phyloP scores from a whole-genome alignment of 2,797 vertebrate species.

The Urophycis tenuis region DNA sequence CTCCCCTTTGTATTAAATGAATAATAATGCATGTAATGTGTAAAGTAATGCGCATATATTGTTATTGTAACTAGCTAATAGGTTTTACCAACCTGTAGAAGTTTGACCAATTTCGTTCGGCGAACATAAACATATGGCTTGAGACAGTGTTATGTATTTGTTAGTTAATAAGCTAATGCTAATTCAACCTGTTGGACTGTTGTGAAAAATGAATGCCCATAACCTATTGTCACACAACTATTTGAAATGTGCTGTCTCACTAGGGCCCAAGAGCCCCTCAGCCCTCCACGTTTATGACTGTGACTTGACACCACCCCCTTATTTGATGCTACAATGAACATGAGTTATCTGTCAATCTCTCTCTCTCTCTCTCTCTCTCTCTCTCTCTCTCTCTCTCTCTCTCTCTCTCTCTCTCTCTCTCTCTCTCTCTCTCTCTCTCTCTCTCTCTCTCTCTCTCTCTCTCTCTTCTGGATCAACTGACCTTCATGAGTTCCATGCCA shows the following conservation, averaged over 20 bases:
- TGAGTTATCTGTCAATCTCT: slow-evolving; percentile 45
- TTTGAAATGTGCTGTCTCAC: slow-evolving; percentile 2
- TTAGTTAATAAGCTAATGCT: background rate
- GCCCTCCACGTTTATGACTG: background rate
- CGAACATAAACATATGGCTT: background rate
- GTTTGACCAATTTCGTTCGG: background rate
- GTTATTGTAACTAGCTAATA: background rate
- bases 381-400: background rate
- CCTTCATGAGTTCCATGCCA: slow-evolving; percentile 43
- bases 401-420: background rate
- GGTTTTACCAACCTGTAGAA: background rate
- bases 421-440: background rate
- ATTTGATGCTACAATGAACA: slow-evolving; percentile 49
- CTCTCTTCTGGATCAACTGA: slow-evolving; percentile 24
- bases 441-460: slow-evolving; percentile 42
- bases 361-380: slow-evolving; percentile 33
- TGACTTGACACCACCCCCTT: slow-evolving; percentile 61
- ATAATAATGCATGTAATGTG: too few relatives aligned
- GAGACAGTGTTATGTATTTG: background rate
- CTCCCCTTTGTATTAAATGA: background rate
- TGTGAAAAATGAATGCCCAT: background rate
- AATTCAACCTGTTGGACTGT: background rate
- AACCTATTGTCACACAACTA: background rate
- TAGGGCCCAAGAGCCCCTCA: background rate
- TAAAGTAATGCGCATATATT: background rate